Evolutionary conservation across 2,113 vertebrate genomes (phyloP), one percentile per base, ranked within the genome.

Genomic region (Nycticorax nycticorax): DNA sequence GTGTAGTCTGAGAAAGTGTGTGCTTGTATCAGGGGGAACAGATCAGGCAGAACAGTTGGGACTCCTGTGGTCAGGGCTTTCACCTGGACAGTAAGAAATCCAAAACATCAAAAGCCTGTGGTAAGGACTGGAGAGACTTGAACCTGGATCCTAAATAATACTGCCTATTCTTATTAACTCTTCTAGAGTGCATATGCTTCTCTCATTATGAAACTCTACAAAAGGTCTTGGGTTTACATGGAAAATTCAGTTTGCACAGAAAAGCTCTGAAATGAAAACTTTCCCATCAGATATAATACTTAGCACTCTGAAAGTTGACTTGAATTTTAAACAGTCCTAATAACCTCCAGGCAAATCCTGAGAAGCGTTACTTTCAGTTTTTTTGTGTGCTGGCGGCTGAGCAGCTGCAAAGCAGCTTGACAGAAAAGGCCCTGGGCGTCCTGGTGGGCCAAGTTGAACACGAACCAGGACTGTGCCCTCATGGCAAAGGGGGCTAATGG

Each of bases 401-500:
- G 71, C 14, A 45, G 32, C 32, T 50, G 35, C 41, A 45, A 50
- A 48, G 37, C n/a, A 81, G 32, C 41, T 68, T 55, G 26, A 32
- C 26, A 24, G 41, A 37, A 56, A 69, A 50, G n/a, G 27, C 8
- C 8, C 12, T 17, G 28, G 28, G 12, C 6, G 12, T 68, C 11
- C 55, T 35, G 48, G 32, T 37, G 15, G 50, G 17, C 23, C 32
- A 24, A 63, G 23, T 0, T 69, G 56, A 76, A 52, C 7, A 3
- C 12, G 26, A 69, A 45, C 32, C 13, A 57, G 62, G 14, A 53
- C 24, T 3, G 17, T 30, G 33, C 3, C 11, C 24, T 21, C 1
- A 0, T 26, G 59, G 74, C 27, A 73, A 59, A 73, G 52, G 5
- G 0, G 3, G 22, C 22, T 33, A 9, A 28, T 0, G 8, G 8